These are phyloP conservation scores for Beris chalybata DNA, from an alignment of 2,888 invertebrate genomes.

Conservation along the genomic window DNA sequence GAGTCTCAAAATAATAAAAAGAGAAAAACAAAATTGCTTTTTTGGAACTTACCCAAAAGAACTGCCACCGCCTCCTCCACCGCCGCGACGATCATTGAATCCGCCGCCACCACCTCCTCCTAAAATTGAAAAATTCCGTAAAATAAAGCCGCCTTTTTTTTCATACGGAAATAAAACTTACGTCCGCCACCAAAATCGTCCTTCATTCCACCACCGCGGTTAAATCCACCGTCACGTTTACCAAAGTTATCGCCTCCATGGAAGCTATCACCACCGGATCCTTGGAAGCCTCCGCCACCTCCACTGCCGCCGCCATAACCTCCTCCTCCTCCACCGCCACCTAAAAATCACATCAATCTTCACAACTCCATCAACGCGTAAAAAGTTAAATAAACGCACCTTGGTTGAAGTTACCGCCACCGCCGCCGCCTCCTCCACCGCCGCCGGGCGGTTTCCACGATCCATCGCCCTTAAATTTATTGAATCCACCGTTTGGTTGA, in stretches of 20 bases:
- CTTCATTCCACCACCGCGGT: slow-evolving; percentile 49
- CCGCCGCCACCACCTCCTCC: slow-evolving; percentile 23
- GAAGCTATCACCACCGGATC: slow-evolving; percentile 47
- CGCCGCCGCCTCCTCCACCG: slow-evolving; percentile 17
- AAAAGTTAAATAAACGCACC: slow-evolving; percentile 13
- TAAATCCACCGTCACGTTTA: slow-evolving; percentile 55
- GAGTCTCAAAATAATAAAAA: no score
- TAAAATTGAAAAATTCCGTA: not conserved
- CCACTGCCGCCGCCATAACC: slow-evolving; percentile 16
- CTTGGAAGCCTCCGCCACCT: slow-evolving; percentile 48
- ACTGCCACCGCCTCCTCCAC: slow-evolving; percentile 19
- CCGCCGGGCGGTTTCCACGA: slow-evolving; percentile 14
- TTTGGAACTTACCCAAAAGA: slow-evolving; percentile 16
- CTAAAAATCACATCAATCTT: not conserved
- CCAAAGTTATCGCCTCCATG: slow-evolving; percentile 56
- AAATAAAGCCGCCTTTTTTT: not conserved
- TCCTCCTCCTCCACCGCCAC: slow-evolving; percentile 20
- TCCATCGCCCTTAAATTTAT: slow-evolving; percentile 18
- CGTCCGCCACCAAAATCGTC: slow-evolving; percentile 20
- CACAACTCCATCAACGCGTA: not conserved
- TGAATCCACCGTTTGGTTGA: slow-evolving; percentile 43
- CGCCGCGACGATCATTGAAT: slow-evolving; percentile 12
- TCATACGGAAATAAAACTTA: not conserved
- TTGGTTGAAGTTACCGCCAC: slow-evolving; percentile 20
- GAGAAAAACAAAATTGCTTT: no score